Evolutionary conservation across 2,888 invertebrate species (phyloP), one percentile per base, ranked within the genome.

Genomic region (Cerceris rybyensis): DNA sequence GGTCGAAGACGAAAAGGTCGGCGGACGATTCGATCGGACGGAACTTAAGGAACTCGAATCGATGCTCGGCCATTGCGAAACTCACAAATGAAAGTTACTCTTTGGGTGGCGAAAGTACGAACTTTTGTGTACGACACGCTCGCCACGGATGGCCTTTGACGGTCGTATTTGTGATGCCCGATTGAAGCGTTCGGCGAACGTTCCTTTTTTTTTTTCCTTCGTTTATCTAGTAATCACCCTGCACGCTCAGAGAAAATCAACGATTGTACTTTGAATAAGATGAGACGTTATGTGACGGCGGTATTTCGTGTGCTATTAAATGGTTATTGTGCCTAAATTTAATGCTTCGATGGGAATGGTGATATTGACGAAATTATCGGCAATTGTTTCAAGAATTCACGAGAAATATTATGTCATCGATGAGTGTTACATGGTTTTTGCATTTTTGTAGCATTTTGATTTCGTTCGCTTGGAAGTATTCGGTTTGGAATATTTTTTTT

Each of bases 81-180:
- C 68, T 60, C 78, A 78, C 78, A 58, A 71, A 84, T 68, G 85
- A 80, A 82, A 85, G 82, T 80, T 79, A 73, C 66, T 66, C 74
- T 72, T 75, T 59, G 57, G 64, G 60, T 74, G 63, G 80, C 83
- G 85, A 83, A 79, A 82, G 72, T 82, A 75, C 76, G 72, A 79
- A 85, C 85, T 83, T 82, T 83, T 79, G 50, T 75, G 59, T 57
- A 60, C 61, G 17, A 42, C 59, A 43, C 70, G 70, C 76, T 73
- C 46, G 28, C 28, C 67, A 46, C 65, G 74, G 74, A 70, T 79
- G 75, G 74, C 74, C 85, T 82, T 81, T 75, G 75, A 81, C 65
- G 81, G 71, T 78, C 63, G 59, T 55, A 68, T 65, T 65, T 49
- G 69, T 50, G 68, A 60, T 54, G 14, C 17, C 16, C 60, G 68